Conservation (phyloP, 2,797 vertebrate genomes). For the Enteromius mattozi region DNA sequence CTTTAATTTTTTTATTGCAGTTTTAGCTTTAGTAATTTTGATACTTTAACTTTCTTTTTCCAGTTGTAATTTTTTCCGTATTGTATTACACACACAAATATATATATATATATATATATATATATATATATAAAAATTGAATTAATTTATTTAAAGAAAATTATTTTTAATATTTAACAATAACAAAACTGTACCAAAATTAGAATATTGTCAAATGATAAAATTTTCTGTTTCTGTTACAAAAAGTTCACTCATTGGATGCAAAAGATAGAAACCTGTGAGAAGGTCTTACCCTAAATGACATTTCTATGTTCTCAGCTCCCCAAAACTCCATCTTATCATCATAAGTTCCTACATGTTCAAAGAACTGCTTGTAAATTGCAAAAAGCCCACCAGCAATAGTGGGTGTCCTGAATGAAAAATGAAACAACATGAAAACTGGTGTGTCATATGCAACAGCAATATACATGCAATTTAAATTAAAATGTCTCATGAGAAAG, state of each 20-base stretch:
- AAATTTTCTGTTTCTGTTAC: neutral
- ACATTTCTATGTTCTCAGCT: conserved; percentile 91
- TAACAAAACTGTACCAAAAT: neutral
- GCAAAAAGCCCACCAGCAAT: conserved; percentile 88
- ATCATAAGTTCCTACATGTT: conserved; percentile 86
- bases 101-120: too few relatives aligned
- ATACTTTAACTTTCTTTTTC: neutral
- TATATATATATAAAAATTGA: too few relatives aligned
- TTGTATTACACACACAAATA: neutral
- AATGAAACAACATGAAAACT: conserved; percentile 18
- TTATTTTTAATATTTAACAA: neutral
- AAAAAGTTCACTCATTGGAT: neutral
- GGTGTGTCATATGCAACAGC: neutral
- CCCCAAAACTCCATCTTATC: conserved; percentile 91
- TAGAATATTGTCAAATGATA: neutral
- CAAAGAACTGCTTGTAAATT: conserved; percentile 86
- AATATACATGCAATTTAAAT: neutral
- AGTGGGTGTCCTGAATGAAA: conserved; percentile 78
- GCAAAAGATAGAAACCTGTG: neutral
- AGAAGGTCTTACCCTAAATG: conserved; percentile 83
- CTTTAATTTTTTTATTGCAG: too few relatives aligned
- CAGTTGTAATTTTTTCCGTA: neutral
- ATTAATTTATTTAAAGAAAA: too few relatives aligned
- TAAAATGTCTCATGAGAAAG: neutral
- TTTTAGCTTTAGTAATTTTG: neutral